These are phyloP conservation scores for Pogoniulus pusillus DNA, from an alignment of 2,797 vertebrate species.

Conservation along the genomic window DNA sequence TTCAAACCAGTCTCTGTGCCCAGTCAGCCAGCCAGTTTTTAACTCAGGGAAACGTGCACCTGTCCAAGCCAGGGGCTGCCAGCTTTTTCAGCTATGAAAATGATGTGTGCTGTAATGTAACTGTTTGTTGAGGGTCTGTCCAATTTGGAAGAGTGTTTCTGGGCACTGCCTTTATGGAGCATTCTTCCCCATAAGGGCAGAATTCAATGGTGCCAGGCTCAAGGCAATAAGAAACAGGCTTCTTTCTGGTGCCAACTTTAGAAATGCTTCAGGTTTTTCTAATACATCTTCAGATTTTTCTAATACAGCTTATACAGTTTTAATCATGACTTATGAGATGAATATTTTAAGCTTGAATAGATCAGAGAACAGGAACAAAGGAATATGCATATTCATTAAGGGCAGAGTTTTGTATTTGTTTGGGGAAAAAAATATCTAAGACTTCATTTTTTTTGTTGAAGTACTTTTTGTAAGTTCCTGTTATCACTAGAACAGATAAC, in stretches of 20 bases:
- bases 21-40: too few species aligned
- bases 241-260: background rate
- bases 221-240: background rate
- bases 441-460: background rate
- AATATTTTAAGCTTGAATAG: constrained; percentile 2
- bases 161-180: background rate
- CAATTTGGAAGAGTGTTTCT: background rate
- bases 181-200: background rate
- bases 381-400: background rate
- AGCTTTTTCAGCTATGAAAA: background rate
- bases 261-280: background rate
- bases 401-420: background rate
- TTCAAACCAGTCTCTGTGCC: too few species aligned
- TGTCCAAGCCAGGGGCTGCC: too few species aligned
- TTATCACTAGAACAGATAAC: background rate
- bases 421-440: background rate
- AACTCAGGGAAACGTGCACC: too few species aligned
- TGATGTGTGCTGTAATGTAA: background rate
- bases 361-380: background rate
- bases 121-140: background rate
- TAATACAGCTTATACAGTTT: background rate
- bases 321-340: background rate
- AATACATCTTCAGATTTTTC: background rate
- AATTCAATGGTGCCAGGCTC: background rate
- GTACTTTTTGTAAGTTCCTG: background rate